phyloP scores from a whole-genome alignment of 2,113 vertebrate genomes.

The Malaclemys terrapin region DNA sequence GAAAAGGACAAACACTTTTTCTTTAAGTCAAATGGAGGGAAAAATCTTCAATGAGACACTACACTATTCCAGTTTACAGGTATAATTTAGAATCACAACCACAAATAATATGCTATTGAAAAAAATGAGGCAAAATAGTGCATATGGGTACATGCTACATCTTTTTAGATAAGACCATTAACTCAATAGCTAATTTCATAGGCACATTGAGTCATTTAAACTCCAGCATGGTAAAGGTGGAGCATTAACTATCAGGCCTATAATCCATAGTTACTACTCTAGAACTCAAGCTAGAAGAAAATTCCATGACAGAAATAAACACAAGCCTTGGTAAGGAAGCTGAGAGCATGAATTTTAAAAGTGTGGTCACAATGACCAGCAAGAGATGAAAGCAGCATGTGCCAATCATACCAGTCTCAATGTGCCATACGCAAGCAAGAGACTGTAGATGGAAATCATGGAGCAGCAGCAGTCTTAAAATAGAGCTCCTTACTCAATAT shows the following conservation, averaged over 20 bases:
- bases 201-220: neutral
- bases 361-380: neutral
- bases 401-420: neutral
- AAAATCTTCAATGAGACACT: neutral
- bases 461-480: slow-evolving; percentile 39
- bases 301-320: neutral
- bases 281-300: neutral
- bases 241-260: neutral
- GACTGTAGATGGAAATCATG: neutral
- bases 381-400: neutral
- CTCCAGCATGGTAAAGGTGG: neutral
- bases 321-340: neutral
- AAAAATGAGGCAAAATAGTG: neutral
- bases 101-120: neutral
- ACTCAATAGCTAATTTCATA: neutral
- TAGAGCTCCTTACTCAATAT: neutral
- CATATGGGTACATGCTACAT: neutral
- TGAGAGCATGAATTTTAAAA: neutral
- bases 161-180: neutral
- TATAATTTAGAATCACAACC: neutral
- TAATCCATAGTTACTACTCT: neutral
- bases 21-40: neutral
- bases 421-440: neutral
- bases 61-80: neutral
- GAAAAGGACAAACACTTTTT: neutral